Evolutionary conservation across 2,113 vertebrate species (phyloP), one percentile per base, ranked within the genome.

Genomic region (Circaetus gallicus): DNA sequence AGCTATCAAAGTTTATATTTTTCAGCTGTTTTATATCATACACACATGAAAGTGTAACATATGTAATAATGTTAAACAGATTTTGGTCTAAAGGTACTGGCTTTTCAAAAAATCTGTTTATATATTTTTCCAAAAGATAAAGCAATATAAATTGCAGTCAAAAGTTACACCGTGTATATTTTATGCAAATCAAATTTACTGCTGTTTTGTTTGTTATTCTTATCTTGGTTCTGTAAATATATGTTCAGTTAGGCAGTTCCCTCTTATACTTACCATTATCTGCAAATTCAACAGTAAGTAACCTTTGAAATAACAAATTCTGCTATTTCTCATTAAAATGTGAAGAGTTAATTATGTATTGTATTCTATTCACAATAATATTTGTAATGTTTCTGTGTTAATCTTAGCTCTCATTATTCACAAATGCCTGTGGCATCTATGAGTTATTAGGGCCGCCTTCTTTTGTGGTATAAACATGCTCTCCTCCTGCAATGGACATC

Each of bases 331-430:
- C 95, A 94, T 95, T 93, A 95, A 92, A 95, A 94, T 93, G 83
- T 86, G 95, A 94, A 91, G 82, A 93, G 89, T 97, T 97, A 91
- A 95, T 95, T 95, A 90, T 28, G 70, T 67, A 92, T 87, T 96
- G 83, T 93, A 82, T 72, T 95, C 69, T 90, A 67, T 94, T 97
- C 95, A 81, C 61, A 91, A 32, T 96, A 87, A 82, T 96, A 76
- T 89, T 78, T 92, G 95, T 97, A 97, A 93, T 86, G 84, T 94
- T 95, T 97, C 62, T 95, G 90, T 92, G 83, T 96, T 94, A 92
- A 97, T 95, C 67, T 94, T 96, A 92, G 70, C 82, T 97, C 86
- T 93, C 78, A 91, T 97, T 97, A 93, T 96, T 98, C 55, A 91
- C 67, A 92, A 95, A 95, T 90, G 78, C 90, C 74, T 93, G 73